Conservation (phyloP, 2,888 invertebrate genomes). For the Ctenicera cuprea region DNA sequence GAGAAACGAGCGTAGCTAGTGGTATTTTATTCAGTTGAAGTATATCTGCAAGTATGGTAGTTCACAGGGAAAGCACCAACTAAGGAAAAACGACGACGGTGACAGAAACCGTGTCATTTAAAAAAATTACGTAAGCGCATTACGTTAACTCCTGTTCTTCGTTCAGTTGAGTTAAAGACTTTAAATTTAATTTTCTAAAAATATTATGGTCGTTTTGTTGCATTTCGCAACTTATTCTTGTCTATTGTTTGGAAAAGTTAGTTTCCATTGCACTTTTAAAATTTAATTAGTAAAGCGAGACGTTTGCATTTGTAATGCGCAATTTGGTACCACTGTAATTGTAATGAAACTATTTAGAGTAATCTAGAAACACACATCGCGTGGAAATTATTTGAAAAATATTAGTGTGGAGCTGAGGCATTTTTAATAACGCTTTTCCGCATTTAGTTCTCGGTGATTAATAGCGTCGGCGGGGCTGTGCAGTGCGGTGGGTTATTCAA, state of each 20-base stretch:
- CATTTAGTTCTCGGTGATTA: conserved; percentile 57
- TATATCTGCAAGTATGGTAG: no score
- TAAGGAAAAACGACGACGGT: conserved; percentile 2
- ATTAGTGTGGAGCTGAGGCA: conserved; percentile 51
- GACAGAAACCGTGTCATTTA: conserved; percentile 21
- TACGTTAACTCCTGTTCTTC: conserved; percentile 20
- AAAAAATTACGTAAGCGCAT: conserved; percentile 32
- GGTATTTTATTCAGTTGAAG: no score
- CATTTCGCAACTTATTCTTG: conserved; percentile 4
- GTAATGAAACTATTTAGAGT: conserved; percentile 29
- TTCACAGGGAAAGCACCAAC: neutral
- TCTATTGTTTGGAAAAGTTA: conserved; percentile 4
- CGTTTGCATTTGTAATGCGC: neutral
- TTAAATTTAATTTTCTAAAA: conserved; percentile 37
- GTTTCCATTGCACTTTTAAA: neutral
- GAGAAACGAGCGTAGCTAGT: no score
- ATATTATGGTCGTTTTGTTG: conserved; percentile 11
- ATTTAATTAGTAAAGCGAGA: neutral
- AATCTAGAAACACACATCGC: conserved; percentile 34
- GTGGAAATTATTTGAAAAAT: conserved; percentile 46
- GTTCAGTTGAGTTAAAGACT: conserved; percentile 3
- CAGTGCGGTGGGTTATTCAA: conserved; percentile 57
- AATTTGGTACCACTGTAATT: neutral
- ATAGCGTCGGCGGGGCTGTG: conserved; percentile 55
- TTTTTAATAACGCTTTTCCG: conserved; percentile 57